These are phyloP conservation scores for Syrrhaptes paradoxus DNA, from an alignment of 2,113 vertebrate species.

Conservation along the genomic window DNA sequence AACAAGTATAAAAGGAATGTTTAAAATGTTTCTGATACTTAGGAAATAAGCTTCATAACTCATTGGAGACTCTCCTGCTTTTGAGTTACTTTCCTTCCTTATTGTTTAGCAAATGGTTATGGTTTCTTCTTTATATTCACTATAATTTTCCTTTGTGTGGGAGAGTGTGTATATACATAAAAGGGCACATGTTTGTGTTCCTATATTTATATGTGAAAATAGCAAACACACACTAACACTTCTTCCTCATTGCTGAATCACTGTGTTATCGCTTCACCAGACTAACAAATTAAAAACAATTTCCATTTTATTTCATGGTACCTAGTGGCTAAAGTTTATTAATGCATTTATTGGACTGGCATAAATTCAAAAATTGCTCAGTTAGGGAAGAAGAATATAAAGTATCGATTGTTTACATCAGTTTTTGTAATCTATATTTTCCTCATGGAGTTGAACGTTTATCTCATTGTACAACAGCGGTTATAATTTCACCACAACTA, in stretches of 20 bases:
- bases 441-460: slow-evolving; percentile 72
- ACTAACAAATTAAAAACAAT: slow-evolving; percentile 73
- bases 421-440: slow-evolving; percentile 74
- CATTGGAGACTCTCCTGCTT: background rate
- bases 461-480: slow-evolving; percentile 63
- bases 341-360: slow-evolving; percentile 72
- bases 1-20: slow-evolving; percentile 57
- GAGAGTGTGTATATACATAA: background rate
- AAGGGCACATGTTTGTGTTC: background rate
- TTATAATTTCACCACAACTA: slow-evolving; percentile 70
- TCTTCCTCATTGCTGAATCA: background rate
- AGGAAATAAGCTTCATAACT: slow-evolving; percentile 60
- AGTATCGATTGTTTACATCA: slow-evolving; percentile 67
- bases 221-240: background rate
- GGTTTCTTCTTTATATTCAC: slow-evolving; percentile 9
- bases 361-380: slow-evolving; percentile 75
- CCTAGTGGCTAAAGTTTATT: slow-evolving; percentile 75
- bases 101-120: slow-evolving; percentile 27
- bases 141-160: background rate
- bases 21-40: slow-evolving; percentile 48
- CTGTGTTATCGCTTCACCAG: slow-evolving; percentile 61
- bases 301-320: slow-evolving; percentile 73
- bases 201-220: slow-evolving; percentile 55
- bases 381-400: slow-evolving; percentile 71
- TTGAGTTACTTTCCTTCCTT: slow-evolving; percentile 38